Base-by-base conservation (phyloP, 2,888 invertebrate species). In the Mesorhabditis spiculigera region DNA sequence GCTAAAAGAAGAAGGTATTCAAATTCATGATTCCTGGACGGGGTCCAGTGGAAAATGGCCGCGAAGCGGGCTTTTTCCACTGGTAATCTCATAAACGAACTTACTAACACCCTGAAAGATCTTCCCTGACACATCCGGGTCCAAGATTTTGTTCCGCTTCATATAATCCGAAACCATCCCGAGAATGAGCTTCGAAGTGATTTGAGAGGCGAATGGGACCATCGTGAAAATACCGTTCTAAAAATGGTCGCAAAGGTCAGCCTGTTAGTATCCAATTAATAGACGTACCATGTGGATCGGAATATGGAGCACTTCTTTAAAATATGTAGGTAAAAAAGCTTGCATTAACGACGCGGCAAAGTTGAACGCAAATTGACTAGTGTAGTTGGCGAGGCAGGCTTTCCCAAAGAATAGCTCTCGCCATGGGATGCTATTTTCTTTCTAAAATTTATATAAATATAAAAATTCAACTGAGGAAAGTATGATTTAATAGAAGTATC, bases 181-280 rank as follows among this genome's bases (percentile, higher is more conserved):
- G 41, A 73, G 44, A 5, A 67, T 43, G 43, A 66, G 65, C 63
- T 73, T 73, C 6, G 68, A 68, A 10, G 68, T 63, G 4, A 73
- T 44, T 61, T 73, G 72, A 4, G 65, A 68, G 10, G 69, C 58
- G 45, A 73, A 73, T 1, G 75, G 75, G 4, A 70, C 61, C 63
- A 75, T 67, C 42, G 75, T 76, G 67, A 70, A 73, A 61, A 75
- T 16, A 8, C 75, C 75, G 64, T 75, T 75, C 58, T 50, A 50
- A 28, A 28, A 28, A 28, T 28, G 58, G n/a, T 50, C 58, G 8
- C 3, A 1, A 50, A 2, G 8, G 8, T 50, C 58, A 50, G n/a
- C n/a, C n/a, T 50, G 3, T 10, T 50, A n/a, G 58, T 28, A 28
- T 28, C 28, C 28, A 28, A 28, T 28, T 28, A 28, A 28, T 28